Conservation (phyloP, 2,888 invertebrate genomes). For the Lapara coniferarum region DNA sequence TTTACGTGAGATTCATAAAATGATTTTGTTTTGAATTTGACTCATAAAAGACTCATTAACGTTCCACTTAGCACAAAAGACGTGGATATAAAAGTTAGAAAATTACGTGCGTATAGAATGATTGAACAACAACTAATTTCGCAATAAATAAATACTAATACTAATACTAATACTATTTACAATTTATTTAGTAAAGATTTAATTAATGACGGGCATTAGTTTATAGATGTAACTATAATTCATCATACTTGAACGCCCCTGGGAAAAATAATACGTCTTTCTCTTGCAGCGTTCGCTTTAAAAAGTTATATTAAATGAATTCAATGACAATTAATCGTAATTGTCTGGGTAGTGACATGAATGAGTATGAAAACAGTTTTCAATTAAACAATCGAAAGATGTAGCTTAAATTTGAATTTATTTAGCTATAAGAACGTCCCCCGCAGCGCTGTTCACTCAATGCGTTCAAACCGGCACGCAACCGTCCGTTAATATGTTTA, state of each 20-base stretch:
- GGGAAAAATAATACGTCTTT: constrained; percentile 4
- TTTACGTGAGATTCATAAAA: too few species aligned
- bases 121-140: too few species aligned
- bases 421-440: constrained; percentile 5
- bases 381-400: constrained; percentile 3
- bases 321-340: not conserved
- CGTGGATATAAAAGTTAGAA: not conserved
- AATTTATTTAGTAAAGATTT: not conserved
- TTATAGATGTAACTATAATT: constrained; percentile 9
- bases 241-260: constrained; percentile 12
- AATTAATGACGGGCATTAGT: constrained; percentile 14
- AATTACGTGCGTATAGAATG: not conserved
- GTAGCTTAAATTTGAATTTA: not conserved
- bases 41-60: too few species aligned
- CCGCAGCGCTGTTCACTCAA: constrained; percentile 20
- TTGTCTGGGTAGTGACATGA: not conserved
- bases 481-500: constrained; percentile 32
- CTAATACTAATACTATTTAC: too few species aligned
- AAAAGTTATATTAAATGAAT: not conserved
- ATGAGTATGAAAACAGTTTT: not conserved
- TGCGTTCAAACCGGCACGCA: constrained; percentile 17
- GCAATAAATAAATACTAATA: constrained; percentile 1
- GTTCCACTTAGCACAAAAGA: too few species aligned
- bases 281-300: constrained; percentile 5
- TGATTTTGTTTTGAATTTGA: too few species aligned